phyloP scores from a whole-genome alignment of 1,140 invertebrate species.

The Macrostomum lignano region DNA sequence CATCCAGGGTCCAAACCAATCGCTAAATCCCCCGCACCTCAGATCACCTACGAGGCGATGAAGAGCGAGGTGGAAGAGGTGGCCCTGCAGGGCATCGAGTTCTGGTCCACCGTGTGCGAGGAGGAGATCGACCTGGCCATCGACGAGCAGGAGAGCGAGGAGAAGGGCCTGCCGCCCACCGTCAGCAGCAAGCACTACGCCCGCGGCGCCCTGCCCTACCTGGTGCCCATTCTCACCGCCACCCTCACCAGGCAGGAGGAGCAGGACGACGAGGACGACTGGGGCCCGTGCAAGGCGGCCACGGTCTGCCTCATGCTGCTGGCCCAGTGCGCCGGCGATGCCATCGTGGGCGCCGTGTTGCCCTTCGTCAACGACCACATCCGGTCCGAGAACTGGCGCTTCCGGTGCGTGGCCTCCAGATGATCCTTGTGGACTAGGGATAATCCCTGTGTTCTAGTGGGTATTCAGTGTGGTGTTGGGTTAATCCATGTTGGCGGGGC shows the following conservation, averaged over 20 bases:
- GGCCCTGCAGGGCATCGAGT: slow-evolving; percentile 90
- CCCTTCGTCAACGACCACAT: slow-evolving; percentile 92
- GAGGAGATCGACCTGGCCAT: slow-evolving; percentile 87
- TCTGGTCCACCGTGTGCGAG: slow-evolving; percentile 98
- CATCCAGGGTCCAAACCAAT: no score
- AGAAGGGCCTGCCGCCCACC: slow-evolving; percentile 48
- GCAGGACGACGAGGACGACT: slow-evolving; percentile 79
- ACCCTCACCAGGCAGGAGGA: slow-evolving; percentile 65
- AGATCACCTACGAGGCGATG: slow-evolving; percentile 93
- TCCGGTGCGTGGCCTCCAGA: no score
- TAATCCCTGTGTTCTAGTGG: no score
- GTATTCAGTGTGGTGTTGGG: no score
- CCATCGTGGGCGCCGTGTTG: slow-evolving; percentile 69
- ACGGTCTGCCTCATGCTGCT: slow-evolving; percentile 95
- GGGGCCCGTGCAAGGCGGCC: slow-evolving; percentile 95
- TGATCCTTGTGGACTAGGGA: no score
- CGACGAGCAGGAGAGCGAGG: slow-evolving; percentile 46
- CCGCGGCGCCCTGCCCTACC: slow-evolving; percentile 68
- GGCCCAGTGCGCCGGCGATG: slow-evolving; percentile 80
- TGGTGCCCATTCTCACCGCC: slow-evolving; percentile 69
- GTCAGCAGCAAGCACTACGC: slow-evolving; percentile 65
- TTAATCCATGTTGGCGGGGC: no score
- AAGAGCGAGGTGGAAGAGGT: slow-evolving; percentile 80
- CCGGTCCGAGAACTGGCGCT: slow-evolving; percentile 66
- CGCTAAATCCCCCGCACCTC: no score